Base-by-base conservation (phyloP, 2,113 vertebrate species). In the Dicentrarchus labrax region DNA sequence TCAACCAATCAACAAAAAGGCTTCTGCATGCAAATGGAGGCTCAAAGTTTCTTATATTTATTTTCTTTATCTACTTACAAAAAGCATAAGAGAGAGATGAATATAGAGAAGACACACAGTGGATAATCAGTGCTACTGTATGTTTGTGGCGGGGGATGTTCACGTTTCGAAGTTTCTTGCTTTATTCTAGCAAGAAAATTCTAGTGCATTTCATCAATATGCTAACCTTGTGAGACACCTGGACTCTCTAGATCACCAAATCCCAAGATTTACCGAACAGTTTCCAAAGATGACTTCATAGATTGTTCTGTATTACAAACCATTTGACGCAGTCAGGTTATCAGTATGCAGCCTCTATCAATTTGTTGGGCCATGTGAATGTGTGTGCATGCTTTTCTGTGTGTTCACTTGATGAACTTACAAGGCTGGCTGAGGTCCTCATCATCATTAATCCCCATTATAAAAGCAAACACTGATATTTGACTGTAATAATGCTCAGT, bases 391-490 rank as follows among this genome's bases (percentile, higher is more conserved):
- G 65, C 10, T 56, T 56, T 22, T 22, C 54, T 22, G 5, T 15
- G 45, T 48, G 71, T 53, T 77, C 15, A n/a, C 36, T 59, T 67
- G 50, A 81, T 64, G 53, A 59, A 48, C 24, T 66, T 66, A 4
- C 0, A 4, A 76, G 56, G 47, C 36, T 65, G 5, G 8, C 70
- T 11, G 68, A 53, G 38, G 39, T 80, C 60, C 76, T 83, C 54
- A 72, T 81, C 36, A 59, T 50, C 76, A 67, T 85, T 61, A 80
- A 81, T 78, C 79, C 60, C 48, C 4, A 64, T 86, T 82, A 71
- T n/a, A 69, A 74, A 74, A 75, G 57, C 67, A 86, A 90, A 79
- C 62, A 61, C 66, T 76, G 59, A 76, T 64, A 84, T 79, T 19
- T 69, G 71, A 54, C 70, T 53, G 22, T 53, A 71, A 82, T 71